phyloP scores from a whole-genome alignment of 2,797 vertebrate species.

The Phataginus tetradactyla region DNA sequence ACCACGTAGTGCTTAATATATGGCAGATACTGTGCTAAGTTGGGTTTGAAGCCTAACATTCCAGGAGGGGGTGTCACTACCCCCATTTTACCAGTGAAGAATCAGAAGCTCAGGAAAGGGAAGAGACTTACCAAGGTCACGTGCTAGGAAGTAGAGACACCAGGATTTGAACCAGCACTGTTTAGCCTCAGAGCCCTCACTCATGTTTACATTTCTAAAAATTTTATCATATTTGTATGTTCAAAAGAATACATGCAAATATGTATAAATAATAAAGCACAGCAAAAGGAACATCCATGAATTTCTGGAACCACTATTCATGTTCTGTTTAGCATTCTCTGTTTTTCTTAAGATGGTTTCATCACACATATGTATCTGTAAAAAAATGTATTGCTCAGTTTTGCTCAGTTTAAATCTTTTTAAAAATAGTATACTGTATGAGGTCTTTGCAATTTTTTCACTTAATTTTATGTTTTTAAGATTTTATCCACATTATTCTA shows the following conservation, averaged over 20 bases:
- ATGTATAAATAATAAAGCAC: not conserved
- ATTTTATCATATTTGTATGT: constrained; percentile 2
- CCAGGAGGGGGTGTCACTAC: not conserved
- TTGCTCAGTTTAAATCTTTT: constrained; percentile 56
- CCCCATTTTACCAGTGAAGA: not conserved
- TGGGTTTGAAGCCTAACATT: not conserved
- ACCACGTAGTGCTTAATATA: not conserved
- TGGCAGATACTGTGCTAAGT: not conserved
- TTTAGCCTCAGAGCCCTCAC: not conserved
- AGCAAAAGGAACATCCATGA: not conserved
- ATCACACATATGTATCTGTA: not conserved
- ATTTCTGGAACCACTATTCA: not conserved
- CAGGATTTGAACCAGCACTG: not conserved
- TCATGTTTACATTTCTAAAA: not conserved
- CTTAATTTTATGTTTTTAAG: not conserved
- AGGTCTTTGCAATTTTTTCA: not conserved
- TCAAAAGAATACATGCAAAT: constrained; percentile 33
- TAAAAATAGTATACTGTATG: not conserved
- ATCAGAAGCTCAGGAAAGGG: not conserved
- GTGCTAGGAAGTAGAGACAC: not conserved
- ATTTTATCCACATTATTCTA: not conserved
- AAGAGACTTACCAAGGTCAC: not conserved
- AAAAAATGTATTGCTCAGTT: constrained; percentile 54
- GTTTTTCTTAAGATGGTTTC: not conserved
- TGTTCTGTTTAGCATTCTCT: constrained; percentile 17